Base-by-base conservation (phyloP, 2,888 invertebrate genomes). In the Petrolisthes cinctipes region DNA sequence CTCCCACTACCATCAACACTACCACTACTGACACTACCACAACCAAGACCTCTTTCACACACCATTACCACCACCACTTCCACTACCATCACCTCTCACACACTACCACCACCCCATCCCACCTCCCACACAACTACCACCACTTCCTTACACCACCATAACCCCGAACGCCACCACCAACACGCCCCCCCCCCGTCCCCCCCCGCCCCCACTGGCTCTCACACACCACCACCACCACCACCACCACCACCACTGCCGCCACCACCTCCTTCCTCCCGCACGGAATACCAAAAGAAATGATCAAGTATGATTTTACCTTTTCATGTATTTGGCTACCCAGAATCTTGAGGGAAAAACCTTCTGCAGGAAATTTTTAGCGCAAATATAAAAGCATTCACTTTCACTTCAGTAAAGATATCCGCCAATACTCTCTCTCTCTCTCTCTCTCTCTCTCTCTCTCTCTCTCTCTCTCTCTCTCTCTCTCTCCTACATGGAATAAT, bases 401-500 rank as follows among this genome's bases (percentile, higher is more conserved):
- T 20, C 23, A 20, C 76, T 76, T 11, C 76, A 14, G 23, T 20
- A 20, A 17, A 75, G 9, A 20, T 20, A n/a, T 9, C 75, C 75
- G 11, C 23, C 76, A 20, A 20, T 76, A 7, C 7, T 4, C 5
- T 37, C 76, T 37, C 37, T 37, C 75, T 20, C 76, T 76, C 23
- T 37, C 14, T 37, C n/a, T 37, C 20, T 5, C 14, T 7, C 23
- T 20, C 4, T 79, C 53, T 79, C 53, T 79, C 79, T 79, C 79
- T 79, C 79, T 79, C 79, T 79, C 79, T 79, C 79, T 79, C 79
- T 79, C 78, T 78, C 78, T 78, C 78, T 80, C 57, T 57, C 61
- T 82, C 20, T 54, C 20, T 71, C 54, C 54, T 37, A 23, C 54
- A 17, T 53, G 3, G 37, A 37, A 37, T 37, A 37, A 1, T 37